Conservation (phyloP, 2,797 vertebrate species). For the Emydoidea blandingii region DNA sequence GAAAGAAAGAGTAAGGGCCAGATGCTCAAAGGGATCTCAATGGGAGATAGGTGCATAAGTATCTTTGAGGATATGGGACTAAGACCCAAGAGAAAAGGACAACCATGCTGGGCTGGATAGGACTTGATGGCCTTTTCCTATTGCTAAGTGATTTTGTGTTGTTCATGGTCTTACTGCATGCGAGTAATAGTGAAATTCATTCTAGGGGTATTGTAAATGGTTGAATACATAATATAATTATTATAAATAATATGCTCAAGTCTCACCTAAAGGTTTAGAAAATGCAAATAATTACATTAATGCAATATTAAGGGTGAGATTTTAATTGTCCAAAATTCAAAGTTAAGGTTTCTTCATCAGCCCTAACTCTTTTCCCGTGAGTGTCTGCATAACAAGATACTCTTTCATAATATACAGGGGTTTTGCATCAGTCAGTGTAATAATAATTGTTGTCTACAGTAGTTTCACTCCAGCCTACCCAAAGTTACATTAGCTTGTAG, state of each 20-base stretch:
- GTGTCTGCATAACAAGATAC: constrained; percentile 61
- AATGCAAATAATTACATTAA: constrained; percentile 46
- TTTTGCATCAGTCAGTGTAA: constrained; percentile 43
- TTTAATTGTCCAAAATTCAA: constrained; percentile 76
- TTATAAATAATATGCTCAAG: background rate
- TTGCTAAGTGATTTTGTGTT: background rate
- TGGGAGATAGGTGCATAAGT: background rate
- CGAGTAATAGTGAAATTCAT: background rate
- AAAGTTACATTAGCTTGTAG: constrained; percentile 32
- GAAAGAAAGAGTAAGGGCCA: background rate
- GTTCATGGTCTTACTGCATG: background rate
- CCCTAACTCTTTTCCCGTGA: constrained; percentile 59
- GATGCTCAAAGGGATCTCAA: background rate
- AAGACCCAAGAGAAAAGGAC: background rate
- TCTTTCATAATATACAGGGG: constrained; percentile 66
- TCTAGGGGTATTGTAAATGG: background rate
- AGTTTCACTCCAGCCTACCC: constrained; percentile 32
- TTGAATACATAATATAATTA: constrained; percentile 7
- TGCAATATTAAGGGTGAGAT: constrained; percentile 73
- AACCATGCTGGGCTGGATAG: background rate
- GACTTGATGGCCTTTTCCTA: background rate
- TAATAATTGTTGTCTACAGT: constrained; percentile 52
- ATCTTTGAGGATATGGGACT: background rate
- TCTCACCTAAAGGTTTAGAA: constrained; percentile 1
- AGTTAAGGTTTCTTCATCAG: constrained; percentile 77